A percentile compares a stretch with the other conserved stretches of the same genome.
These are phyloP conservation scores for Plumapathes pennacea DNA, from an alignment of 92 coral and sea anemone genomes.

Conservation along the genomic window DNA sequence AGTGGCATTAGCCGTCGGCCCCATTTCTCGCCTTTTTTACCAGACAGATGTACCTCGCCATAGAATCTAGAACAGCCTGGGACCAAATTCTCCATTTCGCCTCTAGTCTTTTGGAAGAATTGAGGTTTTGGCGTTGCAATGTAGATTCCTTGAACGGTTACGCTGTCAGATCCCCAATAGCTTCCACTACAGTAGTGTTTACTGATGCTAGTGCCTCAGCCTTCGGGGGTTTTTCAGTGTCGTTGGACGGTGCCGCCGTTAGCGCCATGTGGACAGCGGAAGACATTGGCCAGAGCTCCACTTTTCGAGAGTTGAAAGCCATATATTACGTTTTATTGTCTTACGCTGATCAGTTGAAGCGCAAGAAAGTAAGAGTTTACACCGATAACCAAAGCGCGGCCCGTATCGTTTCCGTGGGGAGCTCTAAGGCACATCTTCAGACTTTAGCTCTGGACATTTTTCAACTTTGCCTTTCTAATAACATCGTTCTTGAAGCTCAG, in stretches of 20 bases:
- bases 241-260: constrained; percentile 15
- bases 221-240: constrained; percentile 46
- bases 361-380: constrained; percentile 29
- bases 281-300: constrained; percentile 39
- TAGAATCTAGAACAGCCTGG: constrained; percentile 43
- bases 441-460: constrained; percentile 38
- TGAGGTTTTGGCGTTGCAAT: constrained; percentile 44
- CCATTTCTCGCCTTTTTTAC: constrained; percentile 45
- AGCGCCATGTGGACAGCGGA: constrained; percentile 35
- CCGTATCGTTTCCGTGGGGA: constrained; percentile 58
- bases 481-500: constrained; percentile 35
- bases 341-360: constrained; percentile 1
- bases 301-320: constrained; percentile 59
- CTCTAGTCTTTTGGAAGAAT: constrained; percentile 25
- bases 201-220: constrained; percentile 57
- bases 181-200: constrained; percentile 13
- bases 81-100: constrained; percentile 9
- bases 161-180: constrained; percentile 7
- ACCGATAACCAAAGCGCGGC: constrained; percentile 58
- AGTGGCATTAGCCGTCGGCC: constrained; percentile 31
- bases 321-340: constrained; percentile 33
- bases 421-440: constrained; percentile 49
- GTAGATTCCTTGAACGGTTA: constrained; percentile 46
- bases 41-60: constrained; percentile 54
- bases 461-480: neutral